Evolutionary conservation across 2,113 vertebrate species (phyloP), one percentile per base, ranked within the genome.

Genomic region (Dryoscopus gambensis): DNA sequence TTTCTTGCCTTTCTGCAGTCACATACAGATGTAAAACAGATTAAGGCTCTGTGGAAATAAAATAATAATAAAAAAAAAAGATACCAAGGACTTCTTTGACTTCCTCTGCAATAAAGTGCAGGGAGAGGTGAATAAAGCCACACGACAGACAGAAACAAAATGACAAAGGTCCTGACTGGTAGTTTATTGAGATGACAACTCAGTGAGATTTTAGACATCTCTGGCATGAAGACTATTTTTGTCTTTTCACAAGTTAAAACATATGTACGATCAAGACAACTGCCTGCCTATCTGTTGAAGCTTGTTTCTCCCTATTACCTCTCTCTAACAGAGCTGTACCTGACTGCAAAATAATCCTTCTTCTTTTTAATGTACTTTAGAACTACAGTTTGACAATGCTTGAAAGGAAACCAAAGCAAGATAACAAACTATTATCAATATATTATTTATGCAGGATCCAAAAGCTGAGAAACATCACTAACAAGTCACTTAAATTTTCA

Each of bases 11-110:
- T 87, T 85, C 81, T 95, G 73, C 86, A 95, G 91, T 87, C 93
- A 94, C 76, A 82, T 70, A 71, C 97, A 98, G 97, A 97, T 97
- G 97, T 93, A 80, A 97, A 97, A 96, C 88, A 97, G 96, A 97
- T 98, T 80, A 96, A 52, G 52, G 80, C 56, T 84, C 78, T 73
- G 56, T 47, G 85, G 64, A 95, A 94, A 89, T 91, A 71, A 93
- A 88, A 68, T 73, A 76, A 94, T 42, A 76, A 77, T 60, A 57
- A 57, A 60, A 59, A 68, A 62, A 80, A 80, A 47, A 69, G 70
- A 62, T 40, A 77, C 39, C 56, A 35, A 89, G 60, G 73, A 79
- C 50, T 90, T 96, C 73, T 79, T 95, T 65, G 10, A 86, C 55
- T 93, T 86, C 49, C 53, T 44, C 47, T 75, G n/a, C 78, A 89